A percentile compares a stretch with the other conserved stretches of the same genome.
phyloP scores from a whole-genome alignment of 2,113 vertebrate genomes.

The Vireo altiloquus region DNA sequence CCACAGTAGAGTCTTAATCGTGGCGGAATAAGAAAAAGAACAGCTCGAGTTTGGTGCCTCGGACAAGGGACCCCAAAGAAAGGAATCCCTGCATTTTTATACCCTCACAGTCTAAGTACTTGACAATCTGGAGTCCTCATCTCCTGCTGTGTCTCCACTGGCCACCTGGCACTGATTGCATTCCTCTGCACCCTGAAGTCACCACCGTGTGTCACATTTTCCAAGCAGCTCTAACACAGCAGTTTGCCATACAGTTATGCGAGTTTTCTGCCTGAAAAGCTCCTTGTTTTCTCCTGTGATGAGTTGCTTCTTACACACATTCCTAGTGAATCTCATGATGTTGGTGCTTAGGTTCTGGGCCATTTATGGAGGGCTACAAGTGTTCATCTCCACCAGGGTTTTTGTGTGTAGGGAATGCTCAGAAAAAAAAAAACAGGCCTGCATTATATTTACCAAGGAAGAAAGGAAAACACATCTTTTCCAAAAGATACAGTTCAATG shows the following conservation, averaged over 20 bases:
- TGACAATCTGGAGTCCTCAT: neutral
- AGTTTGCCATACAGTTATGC: neutral
- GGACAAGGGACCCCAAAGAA: neutral
- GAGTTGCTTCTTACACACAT: neutral
- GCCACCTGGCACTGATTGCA: neutral
- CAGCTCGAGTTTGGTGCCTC: accelerated
- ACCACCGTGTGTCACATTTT: neutral
- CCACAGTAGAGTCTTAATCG: neutral
- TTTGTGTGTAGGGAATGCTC: neutral
- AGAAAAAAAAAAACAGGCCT: neutral
- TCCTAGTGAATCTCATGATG: neutral
- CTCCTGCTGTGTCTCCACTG: neutral
- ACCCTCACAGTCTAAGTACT: no score
- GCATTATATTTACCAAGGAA: neutral
- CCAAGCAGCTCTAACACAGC: neutral
- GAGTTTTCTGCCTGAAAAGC: neutral
- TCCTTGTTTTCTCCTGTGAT: neutral
- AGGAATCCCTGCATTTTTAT: neutral
- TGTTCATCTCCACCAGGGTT: neutral
- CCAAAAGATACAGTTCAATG: neutral
- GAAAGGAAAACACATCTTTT: neutral
- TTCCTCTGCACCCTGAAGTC: neutral
- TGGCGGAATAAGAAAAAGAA: neutral
- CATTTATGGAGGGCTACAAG: neutral
- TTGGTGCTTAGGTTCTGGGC: neutral